phyloP scores from a whole-genome alignment of 2,113 vertebrate species.

The Vicugna pacos region DNA sequence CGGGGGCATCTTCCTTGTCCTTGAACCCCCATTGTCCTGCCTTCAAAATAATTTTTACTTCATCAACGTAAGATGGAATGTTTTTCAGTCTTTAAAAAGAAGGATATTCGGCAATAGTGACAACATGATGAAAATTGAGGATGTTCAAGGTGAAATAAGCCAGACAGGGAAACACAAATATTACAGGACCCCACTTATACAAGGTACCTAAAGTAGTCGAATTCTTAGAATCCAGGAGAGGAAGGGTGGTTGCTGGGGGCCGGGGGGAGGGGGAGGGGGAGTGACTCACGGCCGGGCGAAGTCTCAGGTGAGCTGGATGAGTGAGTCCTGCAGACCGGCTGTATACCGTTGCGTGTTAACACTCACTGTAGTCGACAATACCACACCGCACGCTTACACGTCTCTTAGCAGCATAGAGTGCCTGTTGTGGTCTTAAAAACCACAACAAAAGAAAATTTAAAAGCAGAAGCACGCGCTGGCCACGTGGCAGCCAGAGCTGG shows the following conservation, averaged over 20 bases:
- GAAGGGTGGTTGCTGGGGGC: not conserved
- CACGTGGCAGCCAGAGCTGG: not conserved
- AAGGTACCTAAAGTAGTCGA: not conserved
- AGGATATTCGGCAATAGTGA: not conserved
- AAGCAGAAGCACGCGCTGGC: too few species aligned
- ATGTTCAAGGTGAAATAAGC: not conserved
- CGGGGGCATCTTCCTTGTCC: too few species aligned
- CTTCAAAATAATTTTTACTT: not conserved
- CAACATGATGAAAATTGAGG: not conserved
- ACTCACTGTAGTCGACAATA: accelerated
- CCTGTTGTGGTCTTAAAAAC: not conserved
- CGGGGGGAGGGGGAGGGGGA: not conserved
- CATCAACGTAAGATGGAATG: not conserved
- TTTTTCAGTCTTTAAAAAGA: not conserved
- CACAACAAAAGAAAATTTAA: not conserved
- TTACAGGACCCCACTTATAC: not conserved
- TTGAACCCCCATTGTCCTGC: not conserved
- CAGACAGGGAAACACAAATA: not conserved
- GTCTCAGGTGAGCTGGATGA: not conserved
- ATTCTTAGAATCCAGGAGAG: not conserved
- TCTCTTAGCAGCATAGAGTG: not conserved
- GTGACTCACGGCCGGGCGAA: too few species aligned
- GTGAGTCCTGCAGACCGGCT: not conserved
- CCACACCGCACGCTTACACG: accelerated
- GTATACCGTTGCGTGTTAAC: too few species aligned